Conservation (phyloP, 1,140 invertebrate genomes). For the Sarcophaga bullata region DNA sequence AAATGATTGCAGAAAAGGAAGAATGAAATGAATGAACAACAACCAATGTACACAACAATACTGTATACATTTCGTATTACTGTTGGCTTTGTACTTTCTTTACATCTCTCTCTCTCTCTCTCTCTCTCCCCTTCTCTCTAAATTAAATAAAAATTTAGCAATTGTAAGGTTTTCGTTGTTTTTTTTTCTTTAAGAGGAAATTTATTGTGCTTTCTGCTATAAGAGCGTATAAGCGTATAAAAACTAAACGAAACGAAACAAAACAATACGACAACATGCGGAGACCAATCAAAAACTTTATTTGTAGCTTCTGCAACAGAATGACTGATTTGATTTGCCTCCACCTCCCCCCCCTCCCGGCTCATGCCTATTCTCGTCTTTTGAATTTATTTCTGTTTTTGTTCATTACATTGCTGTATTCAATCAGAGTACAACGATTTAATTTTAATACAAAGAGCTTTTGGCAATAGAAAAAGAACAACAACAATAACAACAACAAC, state of each 20-base stretch:
- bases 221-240: too few relatives aligned
- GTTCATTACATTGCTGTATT: background rate
- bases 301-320: background rate
- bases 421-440: constrained; percentile 12
- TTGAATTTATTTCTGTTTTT: too few relatives aligned
- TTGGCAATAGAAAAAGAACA: background rate
- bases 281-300: too few relatives aligned
- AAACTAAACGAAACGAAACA: too few relatives aligned
- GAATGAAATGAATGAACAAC: background rate
- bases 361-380: background rate
- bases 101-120: too few relatives aligned
- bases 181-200: too few relatives aligned
- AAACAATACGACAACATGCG: too few relatives aligned
- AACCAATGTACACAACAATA: background rate
- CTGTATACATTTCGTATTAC: constrained; percentile 5
- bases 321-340: background rate
- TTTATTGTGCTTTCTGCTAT: too few relatives aligned
- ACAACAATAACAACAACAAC: background rate
- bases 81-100: background rate
- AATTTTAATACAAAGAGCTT: constrained; percentile 13
- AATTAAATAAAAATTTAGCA: background rate
- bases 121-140: too few relatives aligned
- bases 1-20: background rate
- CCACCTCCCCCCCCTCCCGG: background rate
- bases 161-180: background rate